Evolutionary conservation across 2,797 vertebrate genomes (phyloP).

Genomic region (Typhlichthys eigenmanni): DNA sequence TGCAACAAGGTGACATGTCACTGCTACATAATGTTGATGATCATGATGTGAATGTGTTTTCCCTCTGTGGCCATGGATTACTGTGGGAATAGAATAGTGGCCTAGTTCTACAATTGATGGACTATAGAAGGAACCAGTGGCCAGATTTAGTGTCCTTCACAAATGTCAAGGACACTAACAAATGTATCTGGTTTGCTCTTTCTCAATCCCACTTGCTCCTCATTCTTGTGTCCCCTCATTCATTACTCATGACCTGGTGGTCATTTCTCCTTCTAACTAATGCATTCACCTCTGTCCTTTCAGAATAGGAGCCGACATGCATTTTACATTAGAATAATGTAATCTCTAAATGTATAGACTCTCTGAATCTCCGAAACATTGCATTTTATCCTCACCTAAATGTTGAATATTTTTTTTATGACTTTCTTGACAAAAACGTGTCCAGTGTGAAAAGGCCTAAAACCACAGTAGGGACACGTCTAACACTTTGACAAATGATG

Average conservation of each 20-base stretch:
- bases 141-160: conserved; percentile 43
- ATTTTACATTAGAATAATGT: not conserved
- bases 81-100: conserved; percentile 51
- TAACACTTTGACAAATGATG: too few species aligned
- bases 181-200: conserved; percentile 28
- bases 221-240: not conserved
- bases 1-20: too few species aligned
- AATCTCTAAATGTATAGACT: not conserved
- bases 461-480: too few species aligned
- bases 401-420: not conserved
- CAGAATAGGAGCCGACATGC: too few species aligned
- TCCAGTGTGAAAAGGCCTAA: not conserved
- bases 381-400: not conserved
- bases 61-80: conserved; percentile 20
- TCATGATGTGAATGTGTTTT: not conserved
- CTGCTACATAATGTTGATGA: too few species aligned
- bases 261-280: not conserved
- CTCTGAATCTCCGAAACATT: not conserved
- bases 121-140: conserved; percentile 51
- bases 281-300: conserved; percentile 7
- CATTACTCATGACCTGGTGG: too few species aligned
- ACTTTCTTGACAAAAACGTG: not conserved
- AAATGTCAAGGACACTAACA: conserved; percentile 63
- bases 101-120: conserved; percentile 68
- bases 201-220: conserved; percentile 7